phyloP scores from a whole-genome alignment of 2,113 vertebrate genomes.

The Nibea coibor region DNA sequence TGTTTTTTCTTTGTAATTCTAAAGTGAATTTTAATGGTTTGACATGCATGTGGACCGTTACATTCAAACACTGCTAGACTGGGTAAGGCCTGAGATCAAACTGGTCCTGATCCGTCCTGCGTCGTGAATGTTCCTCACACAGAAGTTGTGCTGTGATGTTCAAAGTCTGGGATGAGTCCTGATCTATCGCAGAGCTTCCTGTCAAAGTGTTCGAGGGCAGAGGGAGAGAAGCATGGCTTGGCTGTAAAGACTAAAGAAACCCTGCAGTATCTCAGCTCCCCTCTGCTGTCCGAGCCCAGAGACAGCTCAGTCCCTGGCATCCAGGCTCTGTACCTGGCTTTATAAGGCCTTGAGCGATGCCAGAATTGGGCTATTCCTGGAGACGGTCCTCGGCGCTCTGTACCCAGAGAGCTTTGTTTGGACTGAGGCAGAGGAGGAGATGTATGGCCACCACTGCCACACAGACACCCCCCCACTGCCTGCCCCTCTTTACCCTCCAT shows the following conservation, averaged over 20 bases:
- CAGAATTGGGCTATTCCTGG: constrained; percentile 70
- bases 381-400: constrained; percentile 43
- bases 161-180: constrained; percentile 36
- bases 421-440: constrained; percentile 54
- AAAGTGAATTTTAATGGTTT: too few relatives aligned
- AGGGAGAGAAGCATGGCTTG: constrained; percentile 25
- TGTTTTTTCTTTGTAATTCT: too few relatives aligned
- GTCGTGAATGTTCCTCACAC: background rate
- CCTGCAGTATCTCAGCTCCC: constrained; percentile 62
- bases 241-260: constrained; percentile 33
- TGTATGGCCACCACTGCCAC: constrained; percentile 47
- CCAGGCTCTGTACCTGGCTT: constrained; percentile 71
- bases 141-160: background rate
- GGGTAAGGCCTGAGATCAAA: too few relatives aligned
- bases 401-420: constrained; percentile 73
- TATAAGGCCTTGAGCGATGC: constrained; percentile 72
- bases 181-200: constrained; percentile 68
- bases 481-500: too few relatives aligned
- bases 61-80: too few relatives aligned
- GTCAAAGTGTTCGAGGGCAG: constrained; percentile 54
- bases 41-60: too few relatives aligned
- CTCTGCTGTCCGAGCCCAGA: constrained; percentile 15
- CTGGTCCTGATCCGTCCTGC: background rate
- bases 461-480: background rate
- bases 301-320: constrained; percentile 66